Conservation (phyloP, 1,140 invertebrate species). For the Galendromus occidentalis region DNA sequence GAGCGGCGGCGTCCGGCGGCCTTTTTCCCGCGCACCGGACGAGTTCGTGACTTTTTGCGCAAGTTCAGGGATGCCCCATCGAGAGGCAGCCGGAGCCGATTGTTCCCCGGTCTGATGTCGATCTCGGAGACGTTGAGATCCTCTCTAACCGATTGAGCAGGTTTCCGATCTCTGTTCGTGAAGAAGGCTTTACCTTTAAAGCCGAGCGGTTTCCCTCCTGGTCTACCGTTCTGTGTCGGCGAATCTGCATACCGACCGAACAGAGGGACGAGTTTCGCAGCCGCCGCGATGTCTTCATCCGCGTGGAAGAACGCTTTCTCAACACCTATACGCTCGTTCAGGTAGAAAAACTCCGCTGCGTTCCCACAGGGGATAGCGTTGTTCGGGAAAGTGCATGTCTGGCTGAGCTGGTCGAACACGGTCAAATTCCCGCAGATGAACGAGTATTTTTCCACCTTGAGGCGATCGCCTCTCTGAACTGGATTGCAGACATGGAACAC, state of each 20-base stretch:
- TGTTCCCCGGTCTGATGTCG: neutral
- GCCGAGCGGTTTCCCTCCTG: neutral
- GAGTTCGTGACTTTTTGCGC: neutral
- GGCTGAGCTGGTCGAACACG: conserved; percentile 20
- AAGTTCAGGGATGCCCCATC: neutral
- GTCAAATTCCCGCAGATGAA: conserved; percentile 21
- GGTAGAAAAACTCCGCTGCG: conserved; percentile 23
- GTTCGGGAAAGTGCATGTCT: conserved; percentile 23
- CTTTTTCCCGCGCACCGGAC: neutral
- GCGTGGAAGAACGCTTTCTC: neutral
- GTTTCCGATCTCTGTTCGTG: neutral
- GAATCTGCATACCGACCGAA: neutral
- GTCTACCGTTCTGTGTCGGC: neutral
- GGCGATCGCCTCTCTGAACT: neutral
- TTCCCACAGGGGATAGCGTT: conserved; percentile 30
- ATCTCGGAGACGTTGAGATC: neutral
- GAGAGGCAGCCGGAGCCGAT: neutral
- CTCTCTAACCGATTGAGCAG: neutral
- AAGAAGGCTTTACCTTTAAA: neutral
- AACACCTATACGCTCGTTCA: conserved; percentile 13
- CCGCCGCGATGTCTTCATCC: neutral
- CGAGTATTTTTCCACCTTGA: conserved; percentile 18
- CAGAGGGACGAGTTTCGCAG: neutral
- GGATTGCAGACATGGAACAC: conserved; percentile 17
- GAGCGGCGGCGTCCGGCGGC: neutral